These are phyloP conservation scores for Drosophila watanabei DNA, from an alignment of 1,140 invertebrate genomes.

Conservation along the genomic window DNA sequence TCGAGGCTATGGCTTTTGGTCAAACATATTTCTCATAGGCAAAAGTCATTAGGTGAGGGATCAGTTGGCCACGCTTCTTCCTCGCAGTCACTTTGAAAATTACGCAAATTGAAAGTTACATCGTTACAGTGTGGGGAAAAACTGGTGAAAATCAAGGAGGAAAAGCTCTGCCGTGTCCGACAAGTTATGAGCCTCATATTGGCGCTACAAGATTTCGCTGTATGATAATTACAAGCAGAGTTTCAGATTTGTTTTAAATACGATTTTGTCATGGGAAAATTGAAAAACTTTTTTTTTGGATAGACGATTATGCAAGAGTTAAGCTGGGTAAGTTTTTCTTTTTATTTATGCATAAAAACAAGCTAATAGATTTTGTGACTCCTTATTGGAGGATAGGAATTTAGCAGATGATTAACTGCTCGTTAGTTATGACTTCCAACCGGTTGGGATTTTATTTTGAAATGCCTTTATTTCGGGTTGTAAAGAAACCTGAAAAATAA, in stretches of 20 bases:
- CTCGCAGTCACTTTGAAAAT: slow-evolving; percentile 71
- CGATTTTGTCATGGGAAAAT: slow-evolving; percentile 64
- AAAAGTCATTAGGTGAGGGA: slow-evolving; percentile 79
- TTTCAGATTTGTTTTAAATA: slow-evolving; percentile 63
- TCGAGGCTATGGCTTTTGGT: slow-evolving; percentile 17
- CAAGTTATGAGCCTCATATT: slow-evolving; percentile 73
- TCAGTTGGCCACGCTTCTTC: slow-evolving; percentile 65
- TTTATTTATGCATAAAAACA: slow-evolving; percentile 36
- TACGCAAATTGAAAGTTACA: slow-evolving; percentile 83
- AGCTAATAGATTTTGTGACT: slow-evolving; percentile 58
- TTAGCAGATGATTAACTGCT: slow-evolving; percentile 11
- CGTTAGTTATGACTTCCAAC: no score
- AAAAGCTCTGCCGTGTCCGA: slow-evolving; percentile 5
- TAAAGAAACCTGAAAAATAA: background rate
- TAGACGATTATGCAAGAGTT: slow-evolving; percentile 73
- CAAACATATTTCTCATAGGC: slow-evolving; percentile 61
- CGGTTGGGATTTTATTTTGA: background rate
- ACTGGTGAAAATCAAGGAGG: slow-evolving; percentile 15
- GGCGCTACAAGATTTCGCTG: slow-evolving; percentile 74
- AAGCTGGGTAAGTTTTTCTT: slow-evolving; percentile 42
- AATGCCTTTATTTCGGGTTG: background rate
- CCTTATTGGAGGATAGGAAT: slow-evolving; percentile 28
- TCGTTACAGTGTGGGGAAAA: slow-evolving; percentile 55
- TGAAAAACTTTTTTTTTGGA: slow-evolving; percentile 77
- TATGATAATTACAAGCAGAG: slow-evolving; percentile 79